phyloP scores from a whole-genome alignment of 1,140 invertebrate genomes.

The Bombus breviceps region DNA sequence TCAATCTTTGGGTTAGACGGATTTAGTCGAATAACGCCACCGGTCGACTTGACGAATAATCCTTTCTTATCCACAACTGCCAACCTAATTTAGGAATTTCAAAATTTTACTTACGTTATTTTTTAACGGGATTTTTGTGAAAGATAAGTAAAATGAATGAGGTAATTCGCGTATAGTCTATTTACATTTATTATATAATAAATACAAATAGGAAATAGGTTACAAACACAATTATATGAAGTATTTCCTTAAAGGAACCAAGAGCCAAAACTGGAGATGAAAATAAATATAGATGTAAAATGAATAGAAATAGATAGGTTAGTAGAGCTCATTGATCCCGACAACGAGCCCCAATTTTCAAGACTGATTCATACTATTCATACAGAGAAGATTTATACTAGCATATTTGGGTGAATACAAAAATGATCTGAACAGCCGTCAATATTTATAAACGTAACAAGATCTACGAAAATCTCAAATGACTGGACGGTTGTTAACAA shows the following conservation, averaged over 20 bases:
- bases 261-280: not conserved
- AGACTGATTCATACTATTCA: too few species aligned
- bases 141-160: too few species aligned
- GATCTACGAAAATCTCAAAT: not conserved
- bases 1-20: conserved; percentile 10
- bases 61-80: not conserved
- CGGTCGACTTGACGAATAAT: conserved; percentile 5
- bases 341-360: too few species aligned
- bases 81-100: conserved; percentile 6
- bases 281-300: not conserved
- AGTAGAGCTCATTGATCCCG: too few species aligned
- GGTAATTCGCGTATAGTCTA: too few species aligned
- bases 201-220: not conserved
- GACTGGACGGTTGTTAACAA: not conserved
- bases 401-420: not conserved
- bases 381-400: not conserved
- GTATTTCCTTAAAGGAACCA: not conserved
- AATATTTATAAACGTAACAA: not conserved
- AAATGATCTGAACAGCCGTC: not conserved
- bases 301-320: too few species aligned
- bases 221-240: not conserved
- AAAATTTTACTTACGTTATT: not conserved
- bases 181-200: too few species aligned
- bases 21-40: conserved; percentile 25
- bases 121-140: not conserved